Evolutionary conservation across 2,113 vertebrate species (phyloP), one percentile per base, ranked within the genome.

Genomic region (Ia io): DNA sequence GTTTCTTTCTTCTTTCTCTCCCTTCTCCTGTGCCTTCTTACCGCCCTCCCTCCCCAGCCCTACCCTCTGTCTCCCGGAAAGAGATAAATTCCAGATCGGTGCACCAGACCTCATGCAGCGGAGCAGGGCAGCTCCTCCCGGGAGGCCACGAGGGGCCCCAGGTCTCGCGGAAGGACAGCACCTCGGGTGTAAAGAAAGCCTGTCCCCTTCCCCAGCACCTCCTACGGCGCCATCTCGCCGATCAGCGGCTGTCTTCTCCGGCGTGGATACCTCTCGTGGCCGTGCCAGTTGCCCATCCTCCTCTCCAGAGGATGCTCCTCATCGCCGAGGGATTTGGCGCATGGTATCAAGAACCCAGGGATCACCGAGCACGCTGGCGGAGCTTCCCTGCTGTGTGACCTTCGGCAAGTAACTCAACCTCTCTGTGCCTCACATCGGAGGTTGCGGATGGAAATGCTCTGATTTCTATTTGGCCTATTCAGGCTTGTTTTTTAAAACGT

Each of bases 1-100:
- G 97, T 95, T 84, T 59, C 79, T 88, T 47, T 83, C 56, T 70
- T 78, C 40, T n/a, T 44, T 40, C 35, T 61, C 28, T 59, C 32
- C 18, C 25, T 63, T 22, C 83, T 94, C 10, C 20, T 61, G 20
- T 6, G 2, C 16, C 42, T 47, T 25, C 69, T 35, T 23, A 20
- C 32, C 49, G 22, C 67, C 23, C 73, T 47, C 42, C 65, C 17
- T 13, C 14, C 22, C 14, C 32, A 22, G 0, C 23, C 51, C 2
- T 12, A 2, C 59, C 18, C 42, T 8, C 9, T 56, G 28, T 87
- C 63, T 78, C 74, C 61, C 79, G 89, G 74, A 88, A 56, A 47
- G 89, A 83, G 22, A 16, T 5, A 28, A 71, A 61, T 23, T 63
- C 51, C 4, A 20, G 18, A 44, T 35, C 17, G 3, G 0, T 3